Percentiles rank a stretch among this genome's conserved stretches.
These are phyloP conservation scores for Smutsia gigantea DNA, from an alignment of 2,797 vertebrate species.

Conservation along the genomic window DNA sequence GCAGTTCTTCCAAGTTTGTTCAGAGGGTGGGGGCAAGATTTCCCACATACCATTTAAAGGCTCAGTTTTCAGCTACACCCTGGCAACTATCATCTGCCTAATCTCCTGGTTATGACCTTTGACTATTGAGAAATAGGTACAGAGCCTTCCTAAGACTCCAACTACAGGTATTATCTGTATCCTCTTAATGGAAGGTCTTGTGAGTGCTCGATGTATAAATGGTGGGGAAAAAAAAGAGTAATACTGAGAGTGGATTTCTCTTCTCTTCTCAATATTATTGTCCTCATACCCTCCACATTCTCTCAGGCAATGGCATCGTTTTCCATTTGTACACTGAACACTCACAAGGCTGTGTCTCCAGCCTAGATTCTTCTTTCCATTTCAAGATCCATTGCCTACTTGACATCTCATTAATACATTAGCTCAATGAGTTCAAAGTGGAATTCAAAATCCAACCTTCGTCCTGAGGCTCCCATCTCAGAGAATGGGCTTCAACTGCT, in stretches of 20 bases:
- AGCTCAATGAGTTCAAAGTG: background rate
- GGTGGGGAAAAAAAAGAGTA: background rate
- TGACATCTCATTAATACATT: background rate
- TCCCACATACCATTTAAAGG: background rate
- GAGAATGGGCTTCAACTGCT: background rate
- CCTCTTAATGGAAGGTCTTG: background rate
- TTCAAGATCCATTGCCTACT: background rate
- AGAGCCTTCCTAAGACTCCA: background rate
- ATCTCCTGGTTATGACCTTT: background rate
- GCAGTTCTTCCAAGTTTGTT: background rate
- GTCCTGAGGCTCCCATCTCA: background rate
- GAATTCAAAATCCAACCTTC: background rate
- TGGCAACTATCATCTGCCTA: background rate
- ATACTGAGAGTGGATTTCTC: background rate
- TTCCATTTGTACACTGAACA: background rate
- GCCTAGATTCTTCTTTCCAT: background rate
- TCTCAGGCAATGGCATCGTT: background rate
- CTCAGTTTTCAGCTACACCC: background rate
- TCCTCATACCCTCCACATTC: background rate
- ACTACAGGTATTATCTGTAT: fast-evolving
- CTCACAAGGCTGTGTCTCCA: background rate
- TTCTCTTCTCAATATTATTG: background rate
- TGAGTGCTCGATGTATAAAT: background rate
- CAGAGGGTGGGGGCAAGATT: background rate
- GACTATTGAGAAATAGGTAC: background rate